phyloP scores from a whole-genome alignment of 2,113 vertebrate species.

The Dinomys branickii region DNA sequence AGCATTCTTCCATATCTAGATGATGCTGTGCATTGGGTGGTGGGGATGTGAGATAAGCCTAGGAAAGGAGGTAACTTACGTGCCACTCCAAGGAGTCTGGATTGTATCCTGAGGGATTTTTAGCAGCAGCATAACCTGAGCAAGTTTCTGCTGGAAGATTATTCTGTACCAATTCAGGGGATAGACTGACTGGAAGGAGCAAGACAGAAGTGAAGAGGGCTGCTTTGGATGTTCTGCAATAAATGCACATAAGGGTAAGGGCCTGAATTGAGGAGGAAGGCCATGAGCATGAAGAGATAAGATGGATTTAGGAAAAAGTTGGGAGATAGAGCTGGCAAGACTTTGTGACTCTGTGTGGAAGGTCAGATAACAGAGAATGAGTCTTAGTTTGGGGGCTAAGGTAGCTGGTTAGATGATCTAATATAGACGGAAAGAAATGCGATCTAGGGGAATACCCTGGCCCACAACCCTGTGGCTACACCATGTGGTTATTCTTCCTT shows the following conservation, averaged over 20 bases:
- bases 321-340: neutral
- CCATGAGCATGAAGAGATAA: neutral
- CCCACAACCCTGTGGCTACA: neutral
- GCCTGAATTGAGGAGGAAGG: neutral
- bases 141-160: neutral
- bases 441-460: neutral
- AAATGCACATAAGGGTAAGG: neutral
- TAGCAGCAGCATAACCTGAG: neutral
- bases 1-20: neutral
- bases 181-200: neutral
- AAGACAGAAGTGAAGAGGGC: neutral
- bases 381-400: neutral
- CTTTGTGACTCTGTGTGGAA: neutral
- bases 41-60: neutral
- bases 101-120: slow-evolving; percentile 1
- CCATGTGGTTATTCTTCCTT: neutral
- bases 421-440: neutral
- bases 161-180: neutral
- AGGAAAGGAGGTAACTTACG: neutral
- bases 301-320: neutral
- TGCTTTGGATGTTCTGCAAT: neutral
- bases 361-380: neutral
- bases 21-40: neutral
- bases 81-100: neutral
- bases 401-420: neutral